These are phyloP conservation scores for Caenorhabditis briggsae DNA, from an alignment of 1,140 invertebrate species.

Conservation along the genomic window DNA sequence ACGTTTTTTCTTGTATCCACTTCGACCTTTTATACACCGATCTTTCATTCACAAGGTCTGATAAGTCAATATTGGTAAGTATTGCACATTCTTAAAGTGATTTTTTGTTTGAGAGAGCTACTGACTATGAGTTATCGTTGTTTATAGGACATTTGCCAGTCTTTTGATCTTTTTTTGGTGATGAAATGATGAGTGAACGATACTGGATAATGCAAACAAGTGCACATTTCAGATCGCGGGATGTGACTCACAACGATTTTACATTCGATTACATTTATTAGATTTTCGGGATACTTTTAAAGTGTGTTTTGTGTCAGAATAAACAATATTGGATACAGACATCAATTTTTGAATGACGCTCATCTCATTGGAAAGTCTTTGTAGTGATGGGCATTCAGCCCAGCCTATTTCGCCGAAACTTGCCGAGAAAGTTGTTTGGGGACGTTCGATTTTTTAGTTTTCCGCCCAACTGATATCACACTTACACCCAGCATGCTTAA, in stretches of 20 bases:
- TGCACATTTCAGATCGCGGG: neutral
- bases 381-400: too few relatives aligned
- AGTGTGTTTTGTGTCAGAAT: neutral
- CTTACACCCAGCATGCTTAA: too few relatives aligned
- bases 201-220: neutral
- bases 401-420: too few relatives aligned
- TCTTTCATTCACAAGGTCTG: neutral
- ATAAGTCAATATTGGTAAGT: neutral
- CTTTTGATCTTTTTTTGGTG: conserved; percentile 26
- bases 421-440: too few relatives aligned
- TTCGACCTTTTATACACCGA: neutral
- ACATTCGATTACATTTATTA: neutral
- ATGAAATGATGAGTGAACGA: neutral
- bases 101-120: conserved; percentile 11
- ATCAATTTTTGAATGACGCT: too few relatives aligned
- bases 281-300: neutral
- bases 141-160: neutral
- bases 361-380: too few relatives aligned
- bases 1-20: neutral
- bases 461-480: too few relatives aligned
- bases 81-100: conserved; percentile 22
- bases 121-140: neutral
- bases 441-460: too few relatives aligned
- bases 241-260: neutral
- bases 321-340: neutral